A percentile compares a stretch with the other conserved stretches of the same genome.
These are phyloP conservation scores for Herminia tarsipennalis DNA, from an alignment of 2,888 invertebrate species.

Conservation along the genomic window DNA sequence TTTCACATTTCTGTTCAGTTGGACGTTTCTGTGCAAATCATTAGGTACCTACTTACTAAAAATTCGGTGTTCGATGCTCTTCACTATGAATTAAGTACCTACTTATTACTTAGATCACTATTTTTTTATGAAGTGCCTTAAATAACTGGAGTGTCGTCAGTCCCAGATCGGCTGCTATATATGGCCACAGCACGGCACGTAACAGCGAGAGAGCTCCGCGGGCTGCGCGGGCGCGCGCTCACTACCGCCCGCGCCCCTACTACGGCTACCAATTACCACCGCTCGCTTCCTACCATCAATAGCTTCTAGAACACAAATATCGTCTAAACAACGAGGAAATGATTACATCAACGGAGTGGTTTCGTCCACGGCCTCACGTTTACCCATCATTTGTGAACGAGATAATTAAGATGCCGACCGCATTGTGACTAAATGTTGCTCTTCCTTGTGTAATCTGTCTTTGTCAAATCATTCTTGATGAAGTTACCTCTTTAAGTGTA, in stretches of 20 bases:
- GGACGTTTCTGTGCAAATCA: background rate
- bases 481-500: too few species aligned
- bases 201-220: constrained; percentile 1
- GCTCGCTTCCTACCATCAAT: background rate
- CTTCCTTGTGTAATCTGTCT: constrained; percentile 1
- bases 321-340: constrained; percentile 19
- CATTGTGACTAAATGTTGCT: background rate
- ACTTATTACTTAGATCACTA: too few species aligned
- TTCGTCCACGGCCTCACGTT: constrained; percentile 1
- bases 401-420: constrained; percentile 5
- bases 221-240: background rate
- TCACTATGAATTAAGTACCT: too few species aligned
- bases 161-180: background rate
- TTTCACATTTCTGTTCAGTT: too few species aligned
- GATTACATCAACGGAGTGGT: constrained; percentile 6
- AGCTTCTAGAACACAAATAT: background rate
- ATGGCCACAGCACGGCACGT: background rate
- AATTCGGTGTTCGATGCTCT: too few species aligned
- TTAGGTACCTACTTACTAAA: too few species aligned
- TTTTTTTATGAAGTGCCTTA: too few species aligned
- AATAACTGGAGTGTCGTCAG: too few species aligned
- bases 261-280: background rate
- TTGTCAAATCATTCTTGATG: background rate
- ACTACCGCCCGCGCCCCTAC: background rate
- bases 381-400: constrained; percentile 1